Base-by-base conservation (phyloP, 2,797 vertebrate genomes). In the Phoxinus dragarum region DNA sequence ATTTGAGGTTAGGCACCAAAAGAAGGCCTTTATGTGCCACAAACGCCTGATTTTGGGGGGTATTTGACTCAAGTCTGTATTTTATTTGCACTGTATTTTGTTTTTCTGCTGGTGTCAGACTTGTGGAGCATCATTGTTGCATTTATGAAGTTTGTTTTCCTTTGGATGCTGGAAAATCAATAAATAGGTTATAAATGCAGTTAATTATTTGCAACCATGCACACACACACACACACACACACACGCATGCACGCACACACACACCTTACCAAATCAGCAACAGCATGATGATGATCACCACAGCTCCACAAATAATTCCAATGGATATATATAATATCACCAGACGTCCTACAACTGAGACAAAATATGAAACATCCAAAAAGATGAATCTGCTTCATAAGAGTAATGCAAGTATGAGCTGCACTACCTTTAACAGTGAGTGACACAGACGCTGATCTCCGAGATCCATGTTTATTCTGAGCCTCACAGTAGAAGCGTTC, bases 241-340 rank as follows among this genome's bases (percentile, higher is more conserved):
- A 38, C 36, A 38, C 36, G 4, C 36, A 38, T 4, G 4, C 47
- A 16, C n/a, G 1, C 47, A 31, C 4, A 64, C 3, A 23, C 27
- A 66, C 64, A 31, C 31, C 71, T 31, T 74, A 74, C 72, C 72
- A 74, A 34, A 49, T 49, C 44, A 74, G 27, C 17, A 74, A 34
- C 8, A 74, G 47, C n/a, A 74, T 31, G 9, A 49, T 11, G 44
- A 19, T 19, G 42, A 44, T 44, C 27, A 74, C 71, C 3, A 8
- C n/a, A 34, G 44, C 44, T 31, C 71, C 44, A 34, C n/a, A 74
- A 49, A 31, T 31, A 42, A 47, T n/a, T 47, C 42, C 42, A 47
- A 73, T 73, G 3, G 7, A 73, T 73, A 8, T 5, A n/a, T 47
- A 47, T 7, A 72, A 72, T 47, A 73, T 73, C 42, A 2, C 3